These are phyloP conservation scores for Phyllotreta striolata DNA, from an alignment of 2,888 invertebrate genomes.

Conservation along the genomic window DNA sequence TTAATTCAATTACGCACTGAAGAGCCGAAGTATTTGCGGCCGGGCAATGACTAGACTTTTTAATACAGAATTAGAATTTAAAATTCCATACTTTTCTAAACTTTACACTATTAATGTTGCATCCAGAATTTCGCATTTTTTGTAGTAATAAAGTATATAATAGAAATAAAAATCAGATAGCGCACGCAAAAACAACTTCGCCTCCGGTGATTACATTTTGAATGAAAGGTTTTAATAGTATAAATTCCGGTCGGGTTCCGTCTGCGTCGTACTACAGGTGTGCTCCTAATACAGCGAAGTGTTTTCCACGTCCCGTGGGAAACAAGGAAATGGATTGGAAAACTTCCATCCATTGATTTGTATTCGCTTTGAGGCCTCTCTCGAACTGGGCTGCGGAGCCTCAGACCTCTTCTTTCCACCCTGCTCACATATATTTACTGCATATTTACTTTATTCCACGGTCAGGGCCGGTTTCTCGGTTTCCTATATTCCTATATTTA, in stretches of 20 bases:
- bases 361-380: constrained; percentile 56
- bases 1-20: constrained; percentile 24
- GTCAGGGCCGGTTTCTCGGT: no score
- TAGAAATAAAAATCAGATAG: no score
- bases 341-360: constrained; percentile 63
- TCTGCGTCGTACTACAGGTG: constrained; percentile 52
- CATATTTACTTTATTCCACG: constrained; percentile 48
- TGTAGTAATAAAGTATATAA: no score
- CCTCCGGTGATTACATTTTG: no score
- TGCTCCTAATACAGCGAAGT: constrained; percentile 55
- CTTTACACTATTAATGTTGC: no score
- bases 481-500: no score
- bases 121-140: no score
- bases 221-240: no score
- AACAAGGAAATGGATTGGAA: constrained; percentile 60
- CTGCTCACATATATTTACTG: constrained; percentile 57
- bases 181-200: no score
- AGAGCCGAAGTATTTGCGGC: constrained; percentile 23
- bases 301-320: constrained; percentile 50
- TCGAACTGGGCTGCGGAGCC: constrained; percentile 36
- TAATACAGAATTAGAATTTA: no score
- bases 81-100: no score
- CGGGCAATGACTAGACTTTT: constrained; percentile 16
- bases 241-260: background rate
- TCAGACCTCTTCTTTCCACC: constrained; percentile 37